Percentiles rank a stretch among this genome's conserved stretches.
Conservation (phyloP, 2,888 invertebrate genomes). For the Drosophila mayaguana region DNA sequence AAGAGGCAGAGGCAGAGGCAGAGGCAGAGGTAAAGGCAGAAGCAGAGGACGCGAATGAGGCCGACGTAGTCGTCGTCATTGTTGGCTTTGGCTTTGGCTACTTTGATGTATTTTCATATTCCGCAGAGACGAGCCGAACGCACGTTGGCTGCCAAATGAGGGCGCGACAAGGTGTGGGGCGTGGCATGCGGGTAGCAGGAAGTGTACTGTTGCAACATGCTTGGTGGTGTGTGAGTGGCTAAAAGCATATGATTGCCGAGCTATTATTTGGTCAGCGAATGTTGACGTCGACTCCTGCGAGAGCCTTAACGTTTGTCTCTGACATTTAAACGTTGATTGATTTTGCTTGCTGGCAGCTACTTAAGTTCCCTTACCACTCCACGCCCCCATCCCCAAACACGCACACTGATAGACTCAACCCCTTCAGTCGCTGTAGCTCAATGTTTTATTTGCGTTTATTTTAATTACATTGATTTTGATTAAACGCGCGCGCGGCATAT, state of each 20-base stretch:
- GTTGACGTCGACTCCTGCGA: slow-evolving; percentile 7
- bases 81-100: slow-evolving; percentile 54
- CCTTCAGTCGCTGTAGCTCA: slow-evolving; percentile 14
- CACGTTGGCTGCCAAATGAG: slow-evolving; percentile 36
- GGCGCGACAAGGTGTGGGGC: not conserved
- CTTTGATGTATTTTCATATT: slow-evolving; percentile 78
- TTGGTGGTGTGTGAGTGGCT: not conserved
- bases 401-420: not conserved
- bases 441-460: slow-evolving; percentile 59
- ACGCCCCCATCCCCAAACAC: not conserved
- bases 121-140: slow-evolving; percentile 64
- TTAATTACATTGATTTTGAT: slow-evolving; percentile 80
- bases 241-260: not conserved
- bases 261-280: slow-evolving; percentile 41
- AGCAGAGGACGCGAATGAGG: slow-evolving; percentile 13
- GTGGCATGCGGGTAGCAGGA: not conserved
- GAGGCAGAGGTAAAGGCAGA: not conserved
- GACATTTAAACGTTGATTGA: slow-evolving; percentile 71
- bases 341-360: slow-evolving; percentile 49
- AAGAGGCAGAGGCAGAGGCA: not conserved
- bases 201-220: not conserved
- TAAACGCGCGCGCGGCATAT: slow-evolving; percentile 54
- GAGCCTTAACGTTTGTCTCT: slow-evolving; percentile 52
- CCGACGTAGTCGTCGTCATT: slow-evolving; percentile 19
- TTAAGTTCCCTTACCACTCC: not conserved